Conservation (phyloP, 2,888 invertebrate genomes). For the Caenorhabditis wallacei region DNA sequence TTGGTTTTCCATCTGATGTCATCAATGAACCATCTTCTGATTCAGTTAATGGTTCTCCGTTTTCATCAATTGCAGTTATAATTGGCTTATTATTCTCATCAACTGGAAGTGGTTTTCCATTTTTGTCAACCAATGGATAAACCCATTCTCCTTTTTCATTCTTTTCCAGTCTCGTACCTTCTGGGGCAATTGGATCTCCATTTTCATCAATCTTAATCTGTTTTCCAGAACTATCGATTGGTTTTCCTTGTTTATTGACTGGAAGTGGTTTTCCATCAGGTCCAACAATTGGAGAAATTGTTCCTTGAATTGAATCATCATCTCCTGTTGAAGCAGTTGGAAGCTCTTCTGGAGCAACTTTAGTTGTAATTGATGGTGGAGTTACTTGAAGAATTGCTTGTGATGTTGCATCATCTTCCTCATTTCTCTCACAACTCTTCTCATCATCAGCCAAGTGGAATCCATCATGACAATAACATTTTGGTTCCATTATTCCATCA, state of each 20-base stretch:
- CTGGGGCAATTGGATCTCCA: conserved; percentile 73
- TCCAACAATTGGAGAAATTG: conserved; percentile 72
- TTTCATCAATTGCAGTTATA: conserved; percentile 69
- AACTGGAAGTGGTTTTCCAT: conserved; percentile 66
- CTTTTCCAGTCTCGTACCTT: conserved; percentile 70
- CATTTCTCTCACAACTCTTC: conserved; percentile 72
- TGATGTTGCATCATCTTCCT: conserved; percentile 58
- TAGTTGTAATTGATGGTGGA: conserved; percentile 68
- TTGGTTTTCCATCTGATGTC: conserved; percentile 60
- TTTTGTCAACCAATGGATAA: conserved; percentile 75
- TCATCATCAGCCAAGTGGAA: conserved; percentile 76
- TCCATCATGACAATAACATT: conserved; percentile 81
- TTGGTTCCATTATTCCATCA: conserved; percentile 64
- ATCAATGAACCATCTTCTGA: conserved; percentile 60
- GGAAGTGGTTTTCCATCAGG: conserved; percentile 75
- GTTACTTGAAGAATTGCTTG: conserved; percentile 69
- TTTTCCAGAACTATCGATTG: conserved; percentile 72
- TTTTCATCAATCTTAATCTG: conserved; percentile 70
- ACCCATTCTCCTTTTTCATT: conserved; percentile 78
- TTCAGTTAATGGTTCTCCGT: conserved; percentile 56
- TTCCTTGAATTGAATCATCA: background rate
- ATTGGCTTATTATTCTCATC: conserved; percentile 70
- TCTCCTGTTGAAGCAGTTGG: conserved; percentile 48
- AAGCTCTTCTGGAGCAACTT: conserved; percentile 67
- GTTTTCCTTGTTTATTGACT: conserved; percentile 70